A percentile compares a stretch with the other conserved stretches of the same genome.
These are phyloP conservation scores for Hylia prasina DNA, from an alignment of 2,113 vertebrate genomes.

Conservation along the genomic window DNA sequence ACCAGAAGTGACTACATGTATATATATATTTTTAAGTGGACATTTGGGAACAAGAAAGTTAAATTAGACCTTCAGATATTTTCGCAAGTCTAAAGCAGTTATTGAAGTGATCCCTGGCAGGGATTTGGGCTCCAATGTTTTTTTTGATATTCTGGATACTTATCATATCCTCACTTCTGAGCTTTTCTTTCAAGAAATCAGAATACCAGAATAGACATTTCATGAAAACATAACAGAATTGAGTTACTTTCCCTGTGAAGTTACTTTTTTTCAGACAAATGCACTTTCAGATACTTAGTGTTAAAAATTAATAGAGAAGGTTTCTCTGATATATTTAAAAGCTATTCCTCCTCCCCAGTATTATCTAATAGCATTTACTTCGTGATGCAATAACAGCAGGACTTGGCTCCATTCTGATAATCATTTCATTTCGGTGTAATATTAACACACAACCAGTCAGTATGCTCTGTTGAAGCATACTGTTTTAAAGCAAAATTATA, in stretches of 20 bases:
- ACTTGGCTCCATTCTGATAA: not conserved
- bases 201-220: not conserved
- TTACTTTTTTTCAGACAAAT: not conserved
- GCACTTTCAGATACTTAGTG: not conserved
- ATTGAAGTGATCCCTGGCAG: not conserved
- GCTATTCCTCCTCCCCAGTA: fast-evolving
- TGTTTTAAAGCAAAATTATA: not conserved
- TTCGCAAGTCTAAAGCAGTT: not conserved
- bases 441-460: not conserved
- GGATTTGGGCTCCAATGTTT: not conserved
- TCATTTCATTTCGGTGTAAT: not conserved
- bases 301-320: not conserved
- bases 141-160: not conserved
- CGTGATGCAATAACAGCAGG: not conserved
- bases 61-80: not conserved
- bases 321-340: not conserved
- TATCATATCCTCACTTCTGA: not conserved
- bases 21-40: too few species aligned
- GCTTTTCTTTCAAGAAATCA: not conserved
- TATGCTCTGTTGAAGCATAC: not conserved
- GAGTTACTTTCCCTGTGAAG: not conserved
- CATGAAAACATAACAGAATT: not conserved
- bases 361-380: not conserved
- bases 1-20: too few species aligned
- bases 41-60: not conserved